These are phyloP conservation scores for Oopsacas minuta DNA, from an alignment of 37 sponge, comb jelly and placozoan species.

Conservation along the genomic window DNA sequence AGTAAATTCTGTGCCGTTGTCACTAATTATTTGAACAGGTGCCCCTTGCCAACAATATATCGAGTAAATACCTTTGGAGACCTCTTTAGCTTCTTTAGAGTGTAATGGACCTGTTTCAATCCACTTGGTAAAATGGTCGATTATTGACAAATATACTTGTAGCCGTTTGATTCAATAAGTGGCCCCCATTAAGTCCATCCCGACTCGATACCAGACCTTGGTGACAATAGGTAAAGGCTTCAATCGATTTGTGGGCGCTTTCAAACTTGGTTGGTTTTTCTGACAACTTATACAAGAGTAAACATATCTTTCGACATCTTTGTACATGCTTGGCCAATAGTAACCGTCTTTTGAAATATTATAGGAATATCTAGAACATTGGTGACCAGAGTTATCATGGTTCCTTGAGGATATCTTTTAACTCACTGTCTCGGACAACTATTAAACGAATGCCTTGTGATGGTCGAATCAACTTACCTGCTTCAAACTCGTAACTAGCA, in stretches of 20 bases:
- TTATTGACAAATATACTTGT: background rate
- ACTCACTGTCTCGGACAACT: background rate
- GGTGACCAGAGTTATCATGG: background rate
- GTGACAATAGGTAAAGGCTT: background rate
- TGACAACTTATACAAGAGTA: background rate
- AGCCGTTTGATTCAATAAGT: background rate
- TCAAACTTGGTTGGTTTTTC: background rate
- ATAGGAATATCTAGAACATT: background rate
- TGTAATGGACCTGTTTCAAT: background rate
- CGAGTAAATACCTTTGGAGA: background rate
- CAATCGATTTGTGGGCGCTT: background rate
- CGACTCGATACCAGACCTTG: background rate
- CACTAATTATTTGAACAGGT: conserved; percentile 1
- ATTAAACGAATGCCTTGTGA: background rate
- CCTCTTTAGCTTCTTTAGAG: background rate
- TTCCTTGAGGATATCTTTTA: background rate
- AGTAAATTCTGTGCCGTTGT: background rate
- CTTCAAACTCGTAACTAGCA: background rate
- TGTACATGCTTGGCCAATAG: background rate
- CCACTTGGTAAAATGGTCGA: background rate
- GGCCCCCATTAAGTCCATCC: background rate
- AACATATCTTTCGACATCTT: background rate
- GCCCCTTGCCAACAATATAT: background rate
- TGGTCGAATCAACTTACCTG: background rate
- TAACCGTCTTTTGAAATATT: background rate